phyloP scores from a whole-genome alignment of 2,888 invertebrate genomes.

The Minunthozetes semirufus region DNA sequence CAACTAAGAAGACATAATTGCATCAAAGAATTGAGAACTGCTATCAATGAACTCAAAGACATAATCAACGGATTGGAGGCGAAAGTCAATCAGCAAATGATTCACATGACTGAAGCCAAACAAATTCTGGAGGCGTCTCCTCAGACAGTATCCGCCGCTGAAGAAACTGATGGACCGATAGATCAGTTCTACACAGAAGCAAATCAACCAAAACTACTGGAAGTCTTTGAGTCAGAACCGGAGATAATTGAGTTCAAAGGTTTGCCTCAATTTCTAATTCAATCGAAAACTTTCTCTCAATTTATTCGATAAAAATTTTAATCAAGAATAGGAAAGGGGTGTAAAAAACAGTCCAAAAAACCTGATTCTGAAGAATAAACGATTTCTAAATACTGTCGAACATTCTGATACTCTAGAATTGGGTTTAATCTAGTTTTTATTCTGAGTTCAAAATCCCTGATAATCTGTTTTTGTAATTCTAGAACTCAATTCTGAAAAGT shows the following conservation, averaged over 20 bases:
- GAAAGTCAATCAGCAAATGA: constrained; percentile 8
- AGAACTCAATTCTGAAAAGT: too few relatives aligned
- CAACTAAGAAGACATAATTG: not conserved
- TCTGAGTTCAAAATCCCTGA: too few relatives aligned
- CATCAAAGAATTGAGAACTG: constrained; percentile 7
- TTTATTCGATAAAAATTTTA: not conserved
- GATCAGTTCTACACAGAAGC: not conserved
- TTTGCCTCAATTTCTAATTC: not conserved
- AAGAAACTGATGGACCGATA: not conserved
- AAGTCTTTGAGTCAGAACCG: not conserved
- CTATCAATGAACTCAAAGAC: not conserved
- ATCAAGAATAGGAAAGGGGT: too few relatives aligned
- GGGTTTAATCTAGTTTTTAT: too few relatives aligned
- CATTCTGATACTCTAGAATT: too few relatives aligned
- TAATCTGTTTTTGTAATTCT: too few relatives aligned
- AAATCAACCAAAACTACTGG: not conserved
- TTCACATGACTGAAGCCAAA: constrained; percentile 8
- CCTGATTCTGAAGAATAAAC: too few relatives aligned
- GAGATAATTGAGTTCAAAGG: not conserved
- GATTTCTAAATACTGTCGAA: too few relatives aligned
- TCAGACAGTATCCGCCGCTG: not conserved
- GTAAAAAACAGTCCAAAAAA: too few relatives aligned
- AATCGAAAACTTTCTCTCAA: not conserved
- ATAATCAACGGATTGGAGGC: not conserved
- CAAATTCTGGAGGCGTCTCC: not conserved